Evolutionary conservation across 2,797 vertebrate genomes (phyloP).

Genomic region (Smutsia temminckii): DNA sequence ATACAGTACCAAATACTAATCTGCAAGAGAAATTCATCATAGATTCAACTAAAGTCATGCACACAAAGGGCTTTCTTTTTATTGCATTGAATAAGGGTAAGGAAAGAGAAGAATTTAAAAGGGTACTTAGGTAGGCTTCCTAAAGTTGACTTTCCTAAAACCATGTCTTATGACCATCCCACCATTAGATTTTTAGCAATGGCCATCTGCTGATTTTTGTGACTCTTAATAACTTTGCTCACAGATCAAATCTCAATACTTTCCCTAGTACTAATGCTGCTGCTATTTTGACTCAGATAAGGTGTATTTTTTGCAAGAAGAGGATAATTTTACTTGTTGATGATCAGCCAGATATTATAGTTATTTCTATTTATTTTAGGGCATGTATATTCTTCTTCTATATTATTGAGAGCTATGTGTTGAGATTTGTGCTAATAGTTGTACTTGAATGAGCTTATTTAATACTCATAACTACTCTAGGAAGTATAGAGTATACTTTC

Average conservation of each 20-base stretch:
- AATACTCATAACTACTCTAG: not conserved
- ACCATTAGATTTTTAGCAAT: not conserved
- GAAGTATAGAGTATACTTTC: not conserved
- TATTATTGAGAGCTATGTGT: not conserved
- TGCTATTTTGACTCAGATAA: not conserved
- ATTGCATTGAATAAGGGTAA: not conserved
- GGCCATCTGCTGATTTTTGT: not conserved
- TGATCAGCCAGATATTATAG: not conserved
- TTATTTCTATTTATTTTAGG: not conserved
- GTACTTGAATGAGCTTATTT: not conserved
- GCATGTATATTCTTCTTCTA: not conserved
- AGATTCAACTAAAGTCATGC: not conserved
- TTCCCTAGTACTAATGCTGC: not conserved
- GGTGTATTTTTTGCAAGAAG: not conserved
- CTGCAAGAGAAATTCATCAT: not conserved
- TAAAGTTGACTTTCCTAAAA: not conserved
- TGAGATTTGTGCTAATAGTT: not conserved
- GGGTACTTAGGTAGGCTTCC: not conserved
- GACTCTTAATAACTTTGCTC: not conserved
- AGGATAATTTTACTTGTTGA: not conserved
- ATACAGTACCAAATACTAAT: not conserved
- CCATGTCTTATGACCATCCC: not conserved
- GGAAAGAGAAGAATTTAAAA: not conserved
- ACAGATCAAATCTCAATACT: not conserved
- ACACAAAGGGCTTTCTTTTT: not conserved